phyloP scores from a whole-genome alignment of 2,797 vertebrate genomes.

The Enteromius viviparus region DNA sequence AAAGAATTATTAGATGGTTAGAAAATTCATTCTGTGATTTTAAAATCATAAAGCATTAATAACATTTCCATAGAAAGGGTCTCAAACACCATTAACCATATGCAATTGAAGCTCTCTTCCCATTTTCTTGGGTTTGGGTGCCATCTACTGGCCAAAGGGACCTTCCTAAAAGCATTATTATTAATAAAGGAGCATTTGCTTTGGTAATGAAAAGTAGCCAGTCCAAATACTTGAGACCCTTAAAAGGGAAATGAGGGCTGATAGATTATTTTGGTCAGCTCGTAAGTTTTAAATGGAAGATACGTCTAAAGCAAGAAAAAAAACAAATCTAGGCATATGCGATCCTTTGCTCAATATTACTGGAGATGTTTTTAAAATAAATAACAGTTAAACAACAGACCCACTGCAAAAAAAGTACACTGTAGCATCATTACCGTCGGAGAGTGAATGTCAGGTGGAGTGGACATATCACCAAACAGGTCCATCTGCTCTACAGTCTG shows the following conservation, averaged over 20 bases:
- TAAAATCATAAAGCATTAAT: not conserved
- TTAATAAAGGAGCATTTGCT: not conserved
- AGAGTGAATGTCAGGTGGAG: conserved; percentile 90
- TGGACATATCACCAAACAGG: conserved; percentile 97
- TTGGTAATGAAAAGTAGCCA: not conserved
- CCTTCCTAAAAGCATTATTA: not conserved
- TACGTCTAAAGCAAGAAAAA: not conserved
- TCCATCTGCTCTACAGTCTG: conserved; percentile 90
- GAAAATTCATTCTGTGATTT: conserved; percentile 51
- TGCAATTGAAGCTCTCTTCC: not conserved
- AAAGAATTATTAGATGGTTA: conserved; percentile 48
- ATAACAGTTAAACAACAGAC: not conserved
- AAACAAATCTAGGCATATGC: not conserved
- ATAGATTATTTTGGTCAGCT: not conserved
- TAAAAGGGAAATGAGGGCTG: not conserved
- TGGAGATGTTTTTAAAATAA: not conserved
- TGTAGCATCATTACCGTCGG: conserved; percentile 80
- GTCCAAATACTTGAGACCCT: conserved; percentile 14
- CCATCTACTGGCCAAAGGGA: conserved; percentile 35
- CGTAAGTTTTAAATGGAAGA: not conserved
- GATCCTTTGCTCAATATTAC: not conserved
- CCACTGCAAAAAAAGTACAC: too few species aligned
- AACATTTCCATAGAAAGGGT: not conserved
- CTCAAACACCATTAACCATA: not conserved
- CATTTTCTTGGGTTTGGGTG: conserved; percentile 14